Evolutionary conservation across 2,797 vertebrate genomes (phyloP), one percentile per base, ranked within the genome.

Genomic region (Coracias cyanogaster): DNA sequence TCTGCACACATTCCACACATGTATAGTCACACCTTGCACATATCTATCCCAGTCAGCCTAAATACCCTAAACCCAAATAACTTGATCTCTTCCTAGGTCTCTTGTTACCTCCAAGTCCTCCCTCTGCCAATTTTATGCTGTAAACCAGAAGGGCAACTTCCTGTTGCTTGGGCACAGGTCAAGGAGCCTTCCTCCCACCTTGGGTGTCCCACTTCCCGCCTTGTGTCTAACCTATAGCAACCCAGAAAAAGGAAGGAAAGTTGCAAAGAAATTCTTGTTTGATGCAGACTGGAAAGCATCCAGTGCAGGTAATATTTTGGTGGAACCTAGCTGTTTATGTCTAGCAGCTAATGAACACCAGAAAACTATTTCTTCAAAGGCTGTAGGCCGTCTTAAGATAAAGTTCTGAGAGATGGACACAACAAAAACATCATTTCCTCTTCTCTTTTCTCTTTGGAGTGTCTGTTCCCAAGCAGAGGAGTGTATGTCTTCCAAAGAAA

Each of bases 21-120:
- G 0, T 28, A 3, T 0, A 46, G 10, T 29, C 51, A 66, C 20
- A 51, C 4, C 28, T 69, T 17, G 13, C 8, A 26, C 12, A 46
- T 3, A 33, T 57, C 35, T 64, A 64, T 26, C 24, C 31, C n/a
- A 43, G 9, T 25, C 15, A 69, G 46, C 26, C 10, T 29, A 17
- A 65, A 8, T 17, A 82, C 24, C 52, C n/a, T 33, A 67, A 90
- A 26, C 5, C 3, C n/a, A 92, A 79, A 69, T 12, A 20, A 21
- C 9, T 66, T 28, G 9, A 5, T 55, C 11, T 69, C 54, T 72
- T 77, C 48, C 45, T 21, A 24, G 11, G 5, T 37, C 12, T 12
- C 28, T 54, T 39, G 10, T 69, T 37, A 61, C 10, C 12, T 51
- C 39, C 28, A 12, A 64, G 35, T 58, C 0, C 0, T 22, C 39